Percentiles rank a stretch among this genome's conserved stretches.
Evolutionary conservation across 2,888 invertebrate genomes (phyloP).

Genomic region (Selenia dentaria): DNA sequence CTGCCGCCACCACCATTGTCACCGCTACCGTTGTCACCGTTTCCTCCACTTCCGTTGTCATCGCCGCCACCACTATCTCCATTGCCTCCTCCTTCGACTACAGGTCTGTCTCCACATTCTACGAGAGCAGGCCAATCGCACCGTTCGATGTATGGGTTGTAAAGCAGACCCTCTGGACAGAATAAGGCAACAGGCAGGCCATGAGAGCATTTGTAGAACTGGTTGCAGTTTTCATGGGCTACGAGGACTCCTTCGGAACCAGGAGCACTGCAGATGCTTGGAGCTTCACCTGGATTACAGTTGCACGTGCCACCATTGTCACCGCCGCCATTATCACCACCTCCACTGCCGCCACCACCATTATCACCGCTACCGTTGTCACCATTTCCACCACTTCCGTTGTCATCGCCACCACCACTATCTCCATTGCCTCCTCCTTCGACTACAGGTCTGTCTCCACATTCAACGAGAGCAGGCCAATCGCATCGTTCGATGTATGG

Average conservation of each 20-base stretch:
- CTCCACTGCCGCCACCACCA: not conserved
- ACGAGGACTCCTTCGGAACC: too few species aligned
- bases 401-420: slow-evolving; percentile 6
- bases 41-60: slow-evolving; percentile 11
- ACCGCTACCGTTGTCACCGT: slow-evolving; percentile 12
- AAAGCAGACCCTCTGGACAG: too few species aligned
- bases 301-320: too few species aligned
- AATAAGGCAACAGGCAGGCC: too few species aligned
- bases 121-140: too few species aligned
- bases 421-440: slow-evolving; percentile 17
- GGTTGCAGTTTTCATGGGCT: too few species aligned
- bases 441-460: slow-evolving; percentile 33
- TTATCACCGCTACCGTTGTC: slow-evolving; percentile 5
- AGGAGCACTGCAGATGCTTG: too few species aligned
- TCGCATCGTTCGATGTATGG: slow-evolving; percentile 38
- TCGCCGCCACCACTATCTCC: slow-evolving; percentile 2
- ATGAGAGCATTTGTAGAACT: too few species aligned
- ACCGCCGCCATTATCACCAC: slow-evolving; percentile 8
- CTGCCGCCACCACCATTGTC: slow-evolving; percentile 12
- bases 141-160: too few species aligned
- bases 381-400: slow-evolving; percentile 14
- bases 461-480: slow-evolving; percentile 40
- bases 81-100: too few species aligned
- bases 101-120: too few species aligned
- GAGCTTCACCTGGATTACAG: too few species aligned